phyloP scores from a whole-genome alignment of 2,113 vertebrate genomes.

The Ictalurus punctatus region DNA sequence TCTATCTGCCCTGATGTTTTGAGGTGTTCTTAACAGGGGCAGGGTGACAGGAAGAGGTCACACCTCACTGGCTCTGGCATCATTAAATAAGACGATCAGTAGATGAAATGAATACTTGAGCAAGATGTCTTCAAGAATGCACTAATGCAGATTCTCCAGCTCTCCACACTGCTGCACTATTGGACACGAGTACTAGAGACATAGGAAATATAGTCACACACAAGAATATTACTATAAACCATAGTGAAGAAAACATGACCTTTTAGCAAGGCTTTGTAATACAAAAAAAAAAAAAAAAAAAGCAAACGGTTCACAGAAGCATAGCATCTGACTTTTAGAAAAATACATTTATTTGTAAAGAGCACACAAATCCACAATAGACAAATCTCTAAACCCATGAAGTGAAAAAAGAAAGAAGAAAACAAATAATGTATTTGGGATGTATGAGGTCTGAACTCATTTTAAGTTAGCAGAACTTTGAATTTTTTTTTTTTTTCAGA shows the following conservation, averaged over 20 bases:
- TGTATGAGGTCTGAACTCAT: neutral
- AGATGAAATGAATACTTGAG: neutral
- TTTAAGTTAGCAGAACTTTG: neutral
- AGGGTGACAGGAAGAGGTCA: neutral
- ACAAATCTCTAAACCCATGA: neutral
- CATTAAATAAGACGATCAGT: neutral
- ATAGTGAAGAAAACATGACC: neutral
- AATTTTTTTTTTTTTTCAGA: too few relatives aligned
- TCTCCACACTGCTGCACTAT: neutral
- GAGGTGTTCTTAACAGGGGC: neutral
- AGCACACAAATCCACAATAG: conserved; percentile 12
- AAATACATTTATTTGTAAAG: conserved; percentile 54
- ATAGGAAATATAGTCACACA: neutral
- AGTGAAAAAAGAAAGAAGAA: neutral
- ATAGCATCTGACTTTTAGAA: conserved; percentile 44
- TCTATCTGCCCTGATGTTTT: neutral
- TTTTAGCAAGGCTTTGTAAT: neutral
- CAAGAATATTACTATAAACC: neutral
- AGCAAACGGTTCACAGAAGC: neutral
- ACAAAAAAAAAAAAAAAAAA: neutral
- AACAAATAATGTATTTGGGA: neutral
- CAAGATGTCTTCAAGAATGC: neutral
- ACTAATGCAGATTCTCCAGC: neutral
- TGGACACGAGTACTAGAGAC: neutral
- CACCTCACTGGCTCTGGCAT: neutral